Evolutionary conservation across 1,140 invertebrate species (phyloP).

Genomic region (Asobara japonica): DNA sequence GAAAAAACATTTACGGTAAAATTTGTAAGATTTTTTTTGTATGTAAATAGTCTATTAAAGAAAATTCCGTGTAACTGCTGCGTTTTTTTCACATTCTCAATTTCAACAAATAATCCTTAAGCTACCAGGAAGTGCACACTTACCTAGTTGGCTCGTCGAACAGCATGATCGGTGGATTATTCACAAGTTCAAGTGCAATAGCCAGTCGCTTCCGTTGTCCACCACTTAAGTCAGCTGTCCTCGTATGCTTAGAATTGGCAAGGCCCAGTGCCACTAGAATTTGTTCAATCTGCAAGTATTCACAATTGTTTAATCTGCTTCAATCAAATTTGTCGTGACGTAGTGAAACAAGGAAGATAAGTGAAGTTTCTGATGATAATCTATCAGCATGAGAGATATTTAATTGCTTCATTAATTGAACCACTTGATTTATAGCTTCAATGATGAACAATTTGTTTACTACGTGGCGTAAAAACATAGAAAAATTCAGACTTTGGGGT

Average conservation of each 20-base stretch:
- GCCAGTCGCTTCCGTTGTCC: constrained; percentile 88
- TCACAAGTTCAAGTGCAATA: constrained; percentile 86
- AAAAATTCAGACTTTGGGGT: too few relatives aligned
- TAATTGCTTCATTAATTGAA: too few relatives aligned
- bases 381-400: too few relatives aligned
- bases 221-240: constrained; percentile 81
- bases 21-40: too few relatives aligned
- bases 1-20: too few relatives aligned
- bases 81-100: neutral
- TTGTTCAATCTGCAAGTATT: constrained; percentile 71
- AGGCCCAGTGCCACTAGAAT: constrained; percentile 79
- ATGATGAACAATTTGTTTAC: too few relatives aligned
- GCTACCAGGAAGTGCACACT: constrained; percentile 40
- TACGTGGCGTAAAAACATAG: too few relatives aligned
- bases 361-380: too few relatives aligned
- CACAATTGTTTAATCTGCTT: neutral
- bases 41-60: too few relatives aligned
- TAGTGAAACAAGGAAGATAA: neutral
- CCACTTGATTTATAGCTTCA: too few relatives aligned
- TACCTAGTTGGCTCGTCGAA: constrained; percentile 95
- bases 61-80: neutral
- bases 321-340: neutral
- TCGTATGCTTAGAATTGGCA: constrained; percentile 73
- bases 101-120: neutral
- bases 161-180: constrained; percentile 91